These are phyloP conservation scores for Chaetodon trifasciatus DNA, from an alignment of 2,797 vertebrate genomes.

Conservation along the genomic window DNA sequence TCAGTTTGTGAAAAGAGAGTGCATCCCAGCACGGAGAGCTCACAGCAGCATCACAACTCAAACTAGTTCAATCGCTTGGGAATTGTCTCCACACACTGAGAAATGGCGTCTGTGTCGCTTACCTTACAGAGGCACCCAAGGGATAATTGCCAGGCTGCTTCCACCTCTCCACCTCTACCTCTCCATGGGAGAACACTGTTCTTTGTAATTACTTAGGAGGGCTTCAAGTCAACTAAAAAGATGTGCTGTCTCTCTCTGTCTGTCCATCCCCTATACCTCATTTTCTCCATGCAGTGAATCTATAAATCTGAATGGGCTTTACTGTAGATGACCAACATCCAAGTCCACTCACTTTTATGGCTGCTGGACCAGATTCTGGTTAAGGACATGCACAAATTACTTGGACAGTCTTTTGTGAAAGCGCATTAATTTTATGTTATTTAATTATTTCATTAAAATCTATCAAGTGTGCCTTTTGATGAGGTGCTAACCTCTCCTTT, in stretches of 20 bases:
- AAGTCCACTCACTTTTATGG: neutral
- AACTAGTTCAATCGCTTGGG: slow-evolving; percentile 35
- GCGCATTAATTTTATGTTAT: slow-evolving; percentile 32
- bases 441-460: slow-evolving; percentile 39
- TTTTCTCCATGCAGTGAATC: neutral
- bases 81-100: slow-evolving; percentile 16
- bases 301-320: slow-evolving; percentile 4
- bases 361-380: neutral
- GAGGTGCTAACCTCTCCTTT: slow-evolving; percentile 46
- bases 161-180: slow-evolving; percentile 32
- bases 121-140: slow-evolving; percentile 41
- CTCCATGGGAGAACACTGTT: slow-evolving; percentile 40
- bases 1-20: slow-evolving; percentile 36
- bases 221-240: slow-evolving; percentile 34
- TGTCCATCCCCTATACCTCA: neutral
- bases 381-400: neutral
- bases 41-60: slow-evolving; percentile 49
- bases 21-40: slow-evolving; percentile 31
- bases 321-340: neutral
- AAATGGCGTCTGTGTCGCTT: slow-evolving; percentile 33
- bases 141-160: slow-evolving; percentile 61
- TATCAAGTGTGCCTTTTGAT: slow-evolving; percentile 34
- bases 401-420: slow-evolving; percentile 16
- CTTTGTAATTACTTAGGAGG: slow-evolving; percentile 53
- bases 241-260: slow-evolving; percentile 9